Conservation (phyloP, 2,888 invertebrate species). For the Drosophila mettleri region DNA sequence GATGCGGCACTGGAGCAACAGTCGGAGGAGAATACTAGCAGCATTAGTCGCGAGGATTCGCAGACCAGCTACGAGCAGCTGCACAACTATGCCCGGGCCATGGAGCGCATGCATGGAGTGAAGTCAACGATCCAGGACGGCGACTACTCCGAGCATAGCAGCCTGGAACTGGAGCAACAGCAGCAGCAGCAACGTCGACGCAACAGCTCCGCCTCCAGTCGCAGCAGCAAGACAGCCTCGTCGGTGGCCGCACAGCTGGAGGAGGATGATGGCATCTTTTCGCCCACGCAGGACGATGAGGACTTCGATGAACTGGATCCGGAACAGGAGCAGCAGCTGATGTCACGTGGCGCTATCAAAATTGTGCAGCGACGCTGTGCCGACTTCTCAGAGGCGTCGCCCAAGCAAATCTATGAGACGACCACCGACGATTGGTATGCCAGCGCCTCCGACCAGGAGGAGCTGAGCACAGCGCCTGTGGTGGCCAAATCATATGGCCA, state of each 20-base stretch:
- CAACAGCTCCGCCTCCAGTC: conserved; percentile 59
- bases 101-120: conserved; percentile 87
- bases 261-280: conserved; percentile 80
- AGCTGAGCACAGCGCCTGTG: conserved; percentile 77
- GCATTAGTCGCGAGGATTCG: conserved; percentile 81
- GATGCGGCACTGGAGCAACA: conserved; percentile 81
- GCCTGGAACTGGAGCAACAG: conserved; percentile 57
- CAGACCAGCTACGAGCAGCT: conserved; percentile 81
- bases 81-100: conserved; percentile 86
- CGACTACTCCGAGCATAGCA: conserved; percentile 81
- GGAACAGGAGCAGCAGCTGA: conserved; percentile 56
- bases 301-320: conserved; percentile 69
- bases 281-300: conserved; percentile 77
- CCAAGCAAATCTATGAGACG: conserved; percentile 83
- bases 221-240: conserved; percentile 61
- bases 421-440: conserved; percentile 91
- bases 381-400: conserved; percentile 83
- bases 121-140: conserved; percentile 81
- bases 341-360: conserved; percentile 64
- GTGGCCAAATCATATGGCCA: conserved; percentile 83
- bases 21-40: conserved; percentile 82
- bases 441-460: conserved; percentile 91
- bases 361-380: conserved; percentile 72
- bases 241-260: conserved; percentile 60
- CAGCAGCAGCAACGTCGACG: conserved; percentile 51